Evolutionary conservation across 2,888 invertebrate genomes (phyloP).

Genomic region (Drosophila tanythrix): DNA sequence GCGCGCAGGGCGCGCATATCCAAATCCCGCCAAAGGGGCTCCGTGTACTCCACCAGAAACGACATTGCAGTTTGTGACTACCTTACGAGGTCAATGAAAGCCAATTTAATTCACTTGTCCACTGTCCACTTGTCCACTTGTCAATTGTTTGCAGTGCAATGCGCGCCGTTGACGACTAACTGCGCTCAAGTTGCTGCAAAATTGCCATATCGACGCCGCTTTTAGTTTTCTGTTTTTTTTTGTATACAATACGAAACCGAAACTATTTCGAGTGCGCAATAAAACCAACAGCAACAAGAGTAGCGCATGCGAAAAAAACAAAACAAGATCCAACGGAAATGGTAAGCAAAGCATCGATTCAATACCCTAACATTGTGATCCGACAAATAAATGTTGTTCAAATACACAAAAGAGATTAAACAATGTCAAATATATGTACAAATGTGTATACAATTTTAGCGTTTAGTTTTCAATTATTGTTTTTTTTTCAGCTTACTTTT

Average conservation of each 20-base stretch:
- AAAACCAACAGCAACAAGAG: constrained; percentile 52
- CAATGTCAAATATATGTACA: background rate
- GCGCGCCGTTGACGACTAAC: constrained; percentile 61
- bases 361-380: constrained; percentile 16
- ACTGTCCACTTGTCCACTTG: constrained; percentile 17
- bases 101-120: constrained; percentile 9
- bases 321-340: constrained; percentile 7
- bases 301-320: constrained; percentile 15
- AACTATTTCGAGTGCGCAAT: constrained; percentile 77
- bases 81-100: constrained; percentile 31
- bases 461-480: background rate
- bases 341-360: background rate
- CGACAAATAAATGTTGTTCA: background rate
- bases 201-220: constrained; percentile 53
- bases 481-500: no score
- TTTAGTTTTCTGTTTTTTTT: constrained; percentile 18
- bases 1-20: constrained; percentile 87
- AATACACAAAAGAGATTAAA: background rate
- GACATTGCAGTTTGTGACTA: constrained; percentile 75
- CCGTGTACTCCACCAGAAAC: constrained; percentile 87
- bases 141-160: constrained; percentile 31
- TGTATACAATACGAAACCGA: constrained; percentile 57
- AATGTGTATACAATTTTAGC: background rate
- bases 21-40: constrained; percentile 86
- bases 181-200: constrained; percentile 51